Evolutionary conservation across 2,888 invertebrate genomes (phyloP), one percentile per base, ranked within the genome.

Genomic region (Cremastinae sp.): DNA sequence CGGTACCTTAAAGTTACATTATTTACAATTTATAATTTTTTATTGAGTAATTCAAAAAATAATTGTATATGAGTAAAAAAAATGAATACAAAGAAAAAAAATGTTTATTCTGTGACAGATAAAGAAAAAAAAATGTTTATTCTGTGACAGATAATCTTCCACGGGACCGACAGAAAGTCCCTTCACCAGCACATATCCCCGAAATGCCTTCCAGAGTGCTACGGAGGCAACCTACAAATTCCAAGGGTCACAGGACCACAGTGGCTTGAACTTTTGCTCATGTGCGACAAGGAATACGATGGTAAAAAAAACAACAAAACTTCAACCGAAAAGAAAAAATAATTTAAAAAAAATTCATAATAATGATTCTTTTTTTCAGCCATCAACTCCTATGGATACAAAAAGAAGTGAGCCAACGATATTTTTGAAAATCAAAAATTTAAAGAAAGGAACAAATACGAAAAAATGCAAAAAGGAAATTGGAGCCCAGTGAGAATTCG

Each of bases 361-460:
- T 10, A n/a, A 7, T 58, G 62, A 10, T 43, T 53, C 34, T 53
- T 43, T 58, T 18, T 8, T 56, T 28, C 22, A 93, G 93, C 93
- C 9, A 94, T 94, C 86, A 94, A 95, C 87, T 93, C 94, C 0
- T 95, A 93, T 85, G 96, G 96, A 53, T 95, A 94, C 90, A 93
- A 93, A 80, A 95, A 92, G 81, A 91, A 92, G 77, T 85, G 82
- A 73, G n/a, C 22, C 5, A n/a, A n/a, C n/a, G n/a, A n/a, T n/a
- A n/a, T n/a, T n/a, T n/a, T n/a, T n/a, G n/a, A n/a, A n/a, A n/a
- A n/a, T n/a, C n/a, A n/a, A n/a, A n/a, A n/a, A n/a, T n/a, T n/a
- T n/a, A n/a, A n/a, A n/a, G n/a, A n/a, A n/a, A n/a, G 47, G 49
- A 58, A 9, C 10, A 12, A 58, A 34, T 53, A 9, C 10, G 10